phyloP scores from a whole-genome alignment of 1,140 invertebrate species.

The Propsilocerus akamusi region DNA sequence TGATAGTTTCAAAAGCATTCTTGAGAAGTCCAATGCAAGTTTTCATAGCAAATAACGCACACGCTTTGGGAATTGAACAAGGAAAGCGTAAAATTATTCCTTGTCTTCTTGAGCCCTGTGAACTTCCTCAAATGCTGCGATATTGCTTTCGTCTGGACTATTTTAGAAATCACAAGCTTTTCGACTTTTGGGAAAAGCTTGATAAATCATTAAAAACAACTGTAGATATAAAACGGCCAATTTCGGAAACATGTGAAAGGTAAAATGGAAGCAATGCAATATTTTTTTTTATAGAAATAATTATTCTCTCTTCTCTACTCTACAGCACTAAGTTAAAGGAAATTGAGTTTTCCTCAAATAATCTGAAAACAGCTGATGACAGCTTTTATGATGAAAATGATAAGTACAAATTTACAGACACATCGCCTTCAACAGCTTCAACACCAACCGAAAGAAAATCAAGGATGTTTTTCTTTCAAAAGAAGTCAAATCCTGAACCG shows the following conservation, averaged over 20 bases:
- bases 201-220: slow-evolving; percentile 23
- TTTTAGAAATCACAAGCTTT: slow-evolving; percentile 27
- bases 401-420: too few species aligned
- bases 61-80: slow-evolving; percentile 46
- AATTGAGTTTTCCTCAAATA: too few species aligned
- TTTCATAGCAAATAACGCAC: slow-evolving; percentile 52
- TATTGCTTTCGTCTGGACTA: slow-evolving; percentile 36
- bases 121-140: slow-evolving; percentile 33
- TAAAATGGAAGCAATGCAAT: too few species aligned
- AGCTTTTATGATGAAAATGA: too few species aligned
- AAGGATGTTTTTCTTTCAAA: not conserved
- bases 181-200: slow-evolving; percentile 41
- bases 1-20: slow-evolving; percentile 52
- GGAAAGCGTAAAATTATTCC: slow-evolving; percentile 42
- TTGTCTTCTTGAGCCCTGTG: slow-evolving; percentile 35
- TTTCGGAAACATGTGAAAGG: too few species aligned
- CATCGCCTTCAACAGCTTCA: not conserved
- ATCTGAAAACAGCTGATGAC: too few species aligned
- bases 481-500: not conserved
- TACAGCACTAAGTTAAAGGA: too few species aligned
- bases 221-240: too few species aligned
- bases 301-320: too few species aligned
- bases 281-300: too few species aligned
- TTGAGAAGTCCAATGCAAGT: slow-evolving; percentile 43
- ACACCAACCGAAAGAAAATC: not conserved